Conservation (phyloP, 2,113 vertebrate species). For the Cacatua alba region DNA sequence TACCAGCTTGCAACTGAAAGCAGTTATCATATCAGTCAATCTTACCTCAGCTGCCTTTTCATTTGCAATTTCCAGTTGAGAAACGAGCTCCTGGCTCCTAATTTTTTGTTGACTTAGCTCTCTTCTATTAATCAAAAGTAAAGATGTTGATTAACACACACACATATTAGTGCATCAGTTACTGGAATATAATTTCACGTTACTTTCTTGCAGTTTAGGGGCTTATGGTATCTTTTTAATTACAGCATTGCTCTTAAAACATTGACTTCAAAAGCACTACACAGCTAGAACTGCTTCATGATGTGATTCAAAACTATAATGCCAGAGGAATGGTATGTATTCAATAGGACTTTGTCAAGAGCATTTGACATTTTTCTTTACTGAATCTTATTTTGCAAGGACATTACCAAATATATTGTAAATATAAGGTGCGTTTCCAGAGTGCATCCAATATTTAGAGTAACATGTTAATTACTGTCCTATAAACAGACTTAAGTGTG, state of each 20-base stretch:
- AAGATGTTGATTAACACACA: slow-evolving; percentile 30
- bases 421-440: background rate
- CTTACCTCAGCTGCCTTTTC: slow-evolving; percentile 86
- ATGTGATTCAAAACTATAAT: background rate
- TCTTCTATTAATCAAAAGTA: slow-evolving; percentile 74
- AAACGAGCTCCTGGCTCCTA: slow-evolving; percentile 82
- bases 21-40: background rate
- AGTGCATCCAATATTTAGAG: background rate
- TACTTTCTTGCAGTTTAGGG: background rate
- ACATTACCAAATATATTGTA: background rate
- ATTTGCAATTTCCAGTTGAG: slow-evolving; percentile 83
- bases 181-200: background rate
- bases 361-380: background rate
- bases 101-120: slow-evolving; percentile 89
- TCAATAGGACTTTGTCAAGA: background rate
- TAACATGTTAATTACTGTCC: background rate
- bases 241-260: background rate
- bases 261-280: background rate
- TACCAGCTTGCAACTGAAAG: background rate
- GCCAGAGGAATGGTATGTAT: background rate
- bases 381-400: background rate
- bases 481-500: background rate
- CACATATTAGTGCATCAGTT: background rate
- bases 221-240: background rate
- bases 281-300: background rate